These are phyloP conservation scores for Coenobita brevimanus DNA, from an alignment of 1,140 invertebrate genomes.

Conservation along the genomic window DNA sequence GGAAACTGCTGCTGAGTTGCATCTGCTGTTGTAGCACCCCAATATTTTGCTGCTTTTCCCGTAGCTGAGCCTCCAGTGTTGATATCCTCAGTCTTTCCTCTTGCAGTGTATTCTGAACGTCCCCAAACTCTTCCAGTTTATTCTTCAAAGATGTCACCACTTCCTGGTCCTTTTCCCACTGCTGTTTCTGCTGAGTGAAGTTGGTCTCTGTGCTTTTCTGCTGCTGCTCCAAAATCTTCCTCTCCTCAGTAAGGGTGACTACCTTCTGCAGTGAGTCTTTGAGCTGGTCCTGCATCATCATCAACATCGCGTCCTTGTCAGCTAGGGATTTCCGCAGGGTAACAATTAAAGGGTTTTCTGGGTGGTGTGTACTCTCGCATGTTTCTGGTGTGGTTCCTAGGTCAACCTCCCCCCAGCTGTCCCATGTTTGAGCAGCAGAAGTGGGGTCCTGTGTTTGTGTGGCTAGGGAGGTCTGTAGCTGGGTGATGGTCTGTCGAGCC, in stretches of 20 bases:
- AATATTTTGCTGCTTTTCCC: conserved; percentile 26
- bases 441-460: conserved; percentile 12
- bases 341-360: conserved; percentile 16
- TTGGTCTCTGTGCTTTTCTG: conserved; percentile 13
- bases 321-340: conserved; percentile 49
- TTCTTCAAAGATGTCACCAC: conserved; percentile 4
- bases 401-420: conserved; percentile 65
- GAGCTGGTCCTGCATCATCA: conserved; percentile 60
- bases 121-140: not conserved
- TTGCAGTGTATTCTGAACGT: conserved; percentile 22
- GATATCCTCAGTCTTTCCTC: conserved; percentile 13
- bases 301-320: conserved; percentile 63
- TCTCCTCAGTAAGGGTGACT: conserved; percentile 52
- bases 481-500: conserved; percentile 62
- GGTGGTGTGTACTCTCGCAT: not conserved
- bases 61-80: conserved; percentile 6
- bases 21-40: no score
- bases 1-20: no score
- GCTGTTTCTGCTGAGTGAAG: conserved; percentile 22
- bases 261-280: conserved; percentile 51
- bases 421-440: conserved; percentile 19
- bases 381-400: conserved; percentile 52
- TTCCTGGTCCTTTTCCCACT: conserved; percentile 48
- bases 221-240: conserved; percentile 58
- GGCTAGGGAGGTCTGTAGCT: conserved; percentile 62